Conservation (phyloP, 2,888 invertebrate species). For the Laothoe populi region DNA sequence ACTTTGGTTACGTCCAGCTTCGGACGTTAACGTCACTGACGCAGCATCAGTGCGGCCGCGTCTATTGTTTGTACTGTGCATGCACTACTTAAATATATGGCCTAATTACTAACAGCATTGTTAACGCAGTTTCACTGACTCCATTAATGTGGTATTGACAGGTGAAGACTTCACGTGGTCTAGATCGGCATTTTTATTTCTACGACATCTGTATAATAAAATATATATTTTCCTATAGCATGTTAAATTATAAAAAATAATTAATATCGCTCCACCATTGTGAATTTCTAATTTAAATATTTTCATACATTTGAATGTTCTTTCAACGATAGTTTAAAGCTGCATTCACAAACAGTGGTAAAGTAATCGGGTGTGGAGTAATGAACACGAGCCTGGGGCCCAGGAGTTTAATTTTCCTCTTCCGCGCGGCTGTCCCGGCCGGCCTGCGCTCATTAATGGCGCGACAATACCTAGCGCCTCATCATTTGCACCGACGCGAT, state of each 20-base stretch:
- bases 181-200: neutral
- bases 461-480: conserved; percentile 79
- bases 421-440: conserved; percentile 75
- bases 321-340: conserved; percentile 45
- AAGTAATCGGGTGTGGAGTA: conserved; percentile 77
- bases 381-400: conserved; percentile 78
- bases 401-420: conserved; percentile 85
- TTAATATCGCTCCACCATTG: conserved; percentile 31
- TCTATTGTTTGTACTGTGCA: too few relatives aligned
- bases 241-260: neutral
- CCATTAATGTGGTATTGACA: too few relatives aligned
- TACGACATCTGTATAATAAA: neutral
- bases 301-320: conserved; percentile 37
- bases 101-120: too few relatives aligned
- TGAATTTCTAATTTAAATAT: conserved; percentile 54
- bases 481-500: conserved; percentile 62
- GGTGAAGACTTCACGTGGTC: too few relatives aligned
- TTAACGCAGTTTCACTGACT: too few relatives aligned
- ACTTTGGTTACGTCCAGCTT: too few relatives aligned
- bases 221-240: too few relatives aligned
- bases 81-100: too few relatives aligned
- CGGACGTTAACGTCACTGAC: too few relatives aligned
- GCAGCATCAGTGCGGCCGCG: too few relatives aligned
- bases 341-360: conserved; percentile 66
- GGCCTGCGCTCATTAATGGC: conserved; percentile 74